A percentile compares a stretch with the other conserved stretches of the same genome.
Conservation (phyloP, 1,140 invertebrate genomes). For the Drosophila baimaii region DNA sequence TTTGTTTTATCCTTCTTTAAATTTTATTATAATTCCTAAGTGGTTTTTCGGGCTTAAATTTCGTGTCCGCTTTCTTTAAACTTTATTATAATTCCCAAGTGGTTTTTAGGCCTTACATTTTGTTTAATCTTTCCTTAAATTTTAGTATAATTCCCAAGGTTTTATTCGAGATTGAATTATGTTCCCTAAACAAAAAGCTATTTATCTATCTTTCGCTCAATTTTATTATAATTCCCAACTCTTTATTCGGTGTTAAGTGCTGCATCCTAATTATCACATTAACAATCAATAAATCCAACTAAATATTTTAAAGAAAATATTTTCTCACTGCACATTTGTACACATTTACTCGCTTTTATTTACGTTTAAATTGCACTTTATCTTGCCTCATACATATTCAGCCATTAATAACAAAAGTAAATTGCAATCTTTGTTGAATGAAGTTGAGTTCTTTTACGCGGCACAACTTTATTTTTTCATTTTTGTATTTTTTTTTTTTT, state of each 20-base stretch:
- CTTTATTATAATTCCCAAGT: neutral
- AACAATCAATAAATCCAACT: neutral
- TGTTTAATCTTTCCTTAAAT: neutral
- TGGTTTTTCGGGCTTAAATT: too few relatives aligned
- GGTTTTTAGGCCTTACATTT: neutral
- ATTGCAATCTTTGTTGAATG: conserved; percentile 34
- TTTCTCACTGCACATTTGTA: neutral
- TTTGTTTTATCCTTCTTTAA: neutral
- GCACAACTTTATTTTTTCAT: conserved; percentile 3
- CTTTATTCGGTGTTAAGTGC: neutral
- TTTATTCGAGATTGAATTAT: neutral
- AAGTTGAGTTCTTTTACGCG: conserved; percentile 30
- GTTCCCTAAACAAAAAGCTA: neutral
- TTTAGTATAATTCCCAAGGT: neutral
- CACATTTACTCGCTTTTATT: conserved; percentile 9
- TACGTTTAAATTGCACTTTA: conserved; percentile 3
- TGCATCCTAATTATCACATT: neutral
- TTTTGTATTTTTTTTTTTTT: neutral
- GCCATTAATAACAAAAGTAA: conserved; percentile 33
- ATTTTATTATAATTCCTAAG: too few relatives aligned
- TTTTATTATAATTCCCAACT: neutral
- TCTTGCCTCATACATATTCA: conserved; percentile 12
- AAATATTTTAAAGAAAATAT: neutral
- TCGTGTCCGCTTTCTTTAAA: neutral
- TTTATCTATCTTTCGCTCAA: neutral